Evolutionary conservation across 2,888 invertebrate genomes (phyloP).

Genomic region (Tromatobia lineatoria): DNA sequence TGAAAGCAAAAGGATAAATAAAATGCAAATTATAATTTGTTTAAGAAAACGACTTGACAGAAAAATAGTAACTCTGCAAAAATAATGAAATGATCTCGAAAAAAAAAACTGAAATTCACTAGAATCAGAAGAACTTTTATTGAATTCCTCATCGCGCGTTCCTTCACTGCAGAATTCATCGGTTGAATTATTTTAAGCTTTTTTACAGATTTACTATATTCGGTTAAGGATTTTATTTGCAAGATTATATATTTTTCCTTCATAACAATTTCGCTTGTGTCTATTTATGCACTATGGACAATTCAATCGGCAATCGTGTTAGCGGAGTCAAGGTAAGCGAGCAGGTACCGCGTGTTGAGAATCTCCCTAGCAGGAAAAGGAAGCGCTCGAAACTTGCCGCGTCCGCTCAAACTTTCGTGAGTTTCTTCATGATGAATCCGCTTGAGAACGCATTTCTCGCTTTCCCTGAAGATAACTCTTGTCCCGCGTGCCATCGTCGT

Average conservation of each 20-base stretch:
- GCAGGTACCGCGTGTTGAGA: slow-evolving; percentile 6
- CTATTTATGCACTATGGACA: background rate
- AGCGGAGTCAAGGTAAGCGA: background rate
- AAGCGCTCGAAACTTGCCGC: slow-evolving; percentile 48
- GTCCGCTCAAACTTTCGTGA: slow-evolving; percentile 48
- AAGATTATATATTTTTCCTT: background rate
- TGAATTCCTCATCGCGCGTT: too few species aligned
- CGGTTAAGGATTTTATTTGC: background rate
- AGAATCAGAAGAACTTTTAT: too few species aligned
- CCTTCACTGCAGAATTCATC: too few species aligned
- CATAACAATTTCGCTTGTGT: background rate
- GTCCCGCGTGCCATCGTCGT: slow-evolving; percentile 45
- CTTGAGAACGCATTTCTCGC: slow-evolving; percentile 26
- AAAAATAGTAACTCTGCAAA: too few species aligned
- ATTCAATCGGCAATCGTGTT: slow-evolving; percentile 25
- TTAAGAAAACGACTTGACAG: too few species aligned
- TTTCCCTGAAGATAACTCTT: slow-evolving; percentile 53
- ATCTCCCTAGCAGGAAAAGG: slow-evolving; percentile 46
- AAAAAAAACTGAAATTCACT: too few species aligned
- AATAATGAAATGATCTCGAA: too few species aligned
- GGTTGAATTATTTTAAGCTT: too few species aligned
- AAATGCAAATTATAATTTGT: too few species aligned
- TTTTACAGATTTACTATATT: too few species aligned
- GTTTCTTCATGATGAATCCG: slow-evolving; percentile 60
- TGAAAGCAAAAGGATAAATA: too few species aligned